phyloP scores from a whole-genome alignment of 2,797 vertebrate species.

The Pipistrellus pipistrellus region DNA sequence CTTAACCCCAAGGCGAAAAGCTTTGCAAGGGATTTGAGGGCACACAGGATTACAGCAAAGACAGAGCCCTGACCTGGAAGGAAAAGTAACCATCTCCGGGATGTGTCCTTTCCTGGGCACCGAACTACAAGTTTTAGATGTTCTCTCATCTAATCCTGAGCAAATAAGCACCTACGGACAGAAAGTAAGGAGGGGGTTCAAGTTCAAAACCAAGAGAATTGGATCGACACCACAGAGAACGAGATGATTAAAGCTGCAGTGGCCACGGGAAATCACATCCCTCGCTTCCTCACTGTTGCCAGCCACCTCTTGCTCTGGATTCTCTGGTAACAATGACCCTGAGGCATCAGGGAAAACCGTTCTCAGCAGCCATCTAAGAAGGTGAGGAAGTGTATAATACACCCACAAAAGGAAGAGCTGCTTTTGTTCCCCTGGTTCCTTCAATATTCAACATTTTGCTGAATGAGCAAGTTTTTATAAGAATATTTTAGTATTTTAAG shows the following conservation, averaged over 20 bases:
- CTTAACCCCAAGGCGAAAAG: constrained; percentile 19
- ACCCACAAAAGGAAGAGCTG: background rate
- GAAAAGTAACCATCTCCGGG: background rate
- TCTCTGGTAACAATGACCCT: background rate
- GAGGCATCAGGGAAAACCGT: constrained; percentile 1
- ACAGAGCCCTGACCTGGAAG: background rate
- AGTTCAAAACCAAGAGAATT: constrained; percentile 29
- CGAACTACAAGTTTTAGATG: background rate
- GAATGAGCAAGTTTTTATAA: constrained; percentile 62
- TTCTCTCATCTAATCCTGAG: background rate
- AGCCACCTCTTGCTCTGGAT: background rate
- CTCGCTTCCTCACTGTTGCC: background rate
- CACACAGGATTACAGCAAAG: background rate
- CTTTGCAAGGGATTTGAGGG: background rate
- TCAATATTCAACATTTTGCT: constrained; percentile 8
- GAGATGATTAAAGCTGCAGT: background rate
- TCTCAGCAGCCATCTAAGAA: background rate
- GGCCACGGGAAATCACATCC: background rate
- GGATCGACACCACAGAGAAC: background rate
- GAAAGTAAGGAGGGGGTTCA: background rate
- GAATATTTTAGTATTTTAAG: constrained; percentile 22
- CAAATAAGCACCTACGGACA: background rate
- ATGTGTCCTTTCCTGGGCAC: background rate
- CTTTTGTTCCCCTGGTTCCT: background rate
- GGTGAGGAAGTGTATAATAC: background rate